These are phyloP conservation scores for Gallinago nigripennis DNA, from an alignment of 2,797 vertebrate species.

Conservation along the genomic window DNA sequence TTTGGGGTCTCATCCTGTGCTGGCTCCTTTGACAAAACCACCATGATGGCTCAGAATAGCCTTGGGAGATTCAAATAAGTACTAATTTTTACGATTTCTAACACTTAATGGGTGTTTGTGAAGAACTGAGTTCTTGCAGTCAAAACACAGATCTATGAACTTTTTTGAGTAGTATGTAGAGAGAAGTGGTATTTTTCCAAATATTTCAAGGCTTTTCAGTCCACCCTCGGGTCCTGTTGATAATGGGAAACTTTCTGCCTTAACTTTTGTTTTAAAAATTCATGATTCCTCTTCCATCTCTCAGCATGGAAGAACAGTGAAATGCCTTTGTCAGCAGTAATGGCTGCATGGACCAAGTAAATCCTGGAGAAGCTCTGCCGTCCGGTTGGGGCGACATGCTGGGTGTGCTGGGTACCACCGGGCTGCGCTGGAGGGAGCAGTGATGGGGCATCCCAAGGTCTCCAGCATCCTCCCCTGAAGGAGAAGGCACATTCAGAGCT, in stretches of 20 bases:
- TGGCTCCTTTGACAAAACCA: not conserved
- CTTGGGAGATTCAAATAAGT: not conserved
- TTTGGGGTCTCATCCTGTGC: not conserved
- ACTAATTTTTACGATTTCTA: not conserved
- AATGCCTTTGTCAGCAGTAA: not conserved
- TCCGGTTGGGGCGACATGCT: accelerated
- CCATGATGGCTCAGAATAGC: accelerated
- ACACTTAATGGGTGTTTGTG: not conserved
- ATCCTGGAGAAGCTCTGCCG: accelerated
- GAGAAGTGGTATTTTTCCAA: not conserved
- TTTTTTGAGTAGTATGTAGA: not conserved
- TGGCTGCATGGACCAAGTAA: accelerated
- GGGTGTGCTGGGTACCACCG: accelerated
- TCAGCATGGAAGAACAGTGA: accelerated
- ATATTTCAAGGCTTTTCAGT: not conserved
- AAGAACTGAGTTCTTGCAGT: not conserved
- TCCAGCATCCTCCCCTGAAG: not conserved
- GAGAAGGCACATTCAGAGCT: not conserved
- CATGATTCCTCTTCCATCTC: accelerated
- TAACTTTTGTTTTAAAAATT: not conserved
- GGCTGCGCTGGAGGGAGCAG: not conserved
- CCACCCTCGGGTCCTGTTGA: not conserved
- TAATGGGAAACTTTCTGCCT: not conserved
- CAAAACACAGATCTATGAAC: not conserved
- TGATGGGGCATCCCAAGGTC: not conserved